These are phyloP conservation scores for Takifugu rubripes DNA, from an alignment of 2,797 vertebrate genomes.

Conservation along the genomic window DNA sequence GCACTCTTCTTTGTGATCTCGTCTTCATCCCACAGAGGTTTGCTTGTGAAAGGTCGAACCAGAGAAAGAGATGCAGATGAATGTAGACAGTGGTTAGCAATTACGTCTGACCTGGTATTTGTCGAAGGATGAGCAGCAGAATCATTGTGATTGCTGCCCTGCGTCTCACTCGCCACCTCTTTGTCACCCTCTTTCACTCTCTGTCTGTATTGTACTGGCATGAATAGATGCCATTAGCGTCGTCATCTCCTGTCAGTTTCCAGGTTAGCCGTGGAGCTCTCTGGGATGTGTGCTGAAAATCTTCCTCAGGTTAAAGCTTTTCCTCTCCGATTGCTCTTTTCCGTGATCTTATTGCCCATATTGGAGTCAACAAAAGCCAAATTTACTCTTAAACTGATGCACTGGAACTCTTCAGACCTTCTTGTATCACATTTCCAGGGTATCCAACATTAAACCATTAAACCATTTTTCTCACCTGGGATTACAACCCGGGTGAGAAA, in stretches of 20 bases:
- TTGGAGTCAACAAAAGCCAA: no score
- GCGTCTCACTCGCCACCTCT: slow-evolving; percentile 10
- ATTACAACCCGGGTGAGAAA: no score
- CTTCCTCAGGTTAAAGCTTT: no score
- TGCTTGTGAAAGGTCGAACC: slow-evolving; percentile 38
- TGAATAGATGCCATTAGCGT: not conserved
- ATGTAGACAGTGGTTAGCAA: slow-evolving; percentile 25
- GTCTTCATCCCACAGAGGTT: not conserved
- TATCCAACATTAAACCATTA: no score
- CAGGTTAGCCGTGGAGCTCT: not conserved
- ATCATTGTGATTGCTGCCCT: slow-evolving; percentile 1
- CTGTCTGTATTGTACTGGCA: not conserved
- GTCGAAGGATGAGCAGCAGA: slow-evolving; percentile 9
- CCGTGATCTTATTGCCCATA: no score
- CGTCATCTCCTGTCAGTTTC: not conserved
- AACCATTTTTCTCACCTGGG: no score
- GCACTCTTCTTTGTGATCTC: slow-evolving; percentile 2
- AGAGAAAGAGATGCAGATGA: slow-evolving; percentile 18
- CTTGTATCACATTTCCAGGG: no score
- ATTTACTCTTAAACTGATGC: no score
- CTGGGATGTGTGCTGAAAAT: no score
- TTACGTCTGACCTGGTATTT: slow-evolving; percentile 41
- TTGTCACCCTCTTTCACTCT: not conserved
- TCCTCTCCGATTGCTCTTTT: no score
- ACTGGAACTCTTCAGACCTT: no score